These are phyloP conservation scores for Melospiza georgiana DNA, from an alignment of 2,113 vertebrate species.

Conservation along the genomic window DNA sequence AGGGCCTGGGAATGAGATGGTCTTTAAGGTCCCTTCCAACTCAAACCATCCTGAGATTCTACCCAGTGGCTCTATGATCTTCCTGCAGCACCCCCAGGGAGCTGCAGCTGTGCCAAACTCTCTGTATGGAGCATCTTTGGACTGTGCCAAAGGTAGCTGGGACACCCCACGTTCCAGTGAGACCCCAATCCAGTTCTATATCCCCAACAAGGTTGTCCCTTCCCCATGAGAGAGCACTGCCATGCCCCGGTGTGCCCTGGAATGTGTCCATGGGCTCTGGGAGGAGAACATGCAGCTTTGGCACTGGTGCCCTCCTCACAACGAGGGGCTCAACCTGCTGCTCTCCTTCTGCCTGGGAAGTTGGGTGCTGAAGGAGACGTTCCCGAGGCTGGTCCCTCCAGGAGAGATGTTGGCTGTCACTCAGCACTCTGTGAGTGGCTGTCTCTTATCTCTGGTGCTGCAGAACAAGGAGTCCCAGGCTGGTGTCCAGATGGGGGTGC, in stretches of 20 bases:
- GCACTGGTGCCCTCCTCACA: not conserved
- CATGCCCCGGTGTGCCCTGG: too few relatives aligned
- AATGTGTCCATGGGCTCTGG: accelerated
- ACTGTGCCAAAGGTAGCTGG: not conserved
- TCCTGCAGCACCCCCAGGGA: not conserved
- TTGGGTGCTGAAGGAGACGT: not conserved
- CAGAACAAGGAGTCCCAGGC: not conserved
- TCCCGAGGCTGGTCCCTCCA: not conserved
- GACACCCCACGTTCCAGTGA: accelerated
- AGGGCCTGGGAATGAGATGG: not conserved
- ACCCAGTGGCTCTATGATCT: not conserved
- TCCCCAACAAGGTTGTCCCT: accelerated
- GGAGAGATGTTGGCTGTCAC: not conserved
- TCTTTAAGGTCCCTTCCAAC: not conserved
- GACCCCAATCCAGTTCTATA: accelerated
- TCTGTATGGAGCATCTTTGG: accelerated
- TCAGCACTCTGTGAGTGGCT: accelerated
- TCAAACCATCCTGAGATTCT: not conserved
- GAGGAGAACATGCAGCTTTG: not conserved
- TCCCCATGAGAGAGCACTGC: not conserved
- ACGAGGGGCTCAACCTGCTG: not conserved
- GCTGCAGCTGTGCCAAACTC: not conserved
- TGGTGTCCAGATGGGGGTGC: not conserved
- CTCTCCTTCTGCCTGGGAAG: not conserved
- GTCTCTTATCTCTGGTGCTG: not conserved